A percentile compares a stretch with the other conserved stretches of the same genome.
phyloP scores from a whole-genome alignment of 1,140 invertebrate genomes.

The Periplaneta americana region DNA sequence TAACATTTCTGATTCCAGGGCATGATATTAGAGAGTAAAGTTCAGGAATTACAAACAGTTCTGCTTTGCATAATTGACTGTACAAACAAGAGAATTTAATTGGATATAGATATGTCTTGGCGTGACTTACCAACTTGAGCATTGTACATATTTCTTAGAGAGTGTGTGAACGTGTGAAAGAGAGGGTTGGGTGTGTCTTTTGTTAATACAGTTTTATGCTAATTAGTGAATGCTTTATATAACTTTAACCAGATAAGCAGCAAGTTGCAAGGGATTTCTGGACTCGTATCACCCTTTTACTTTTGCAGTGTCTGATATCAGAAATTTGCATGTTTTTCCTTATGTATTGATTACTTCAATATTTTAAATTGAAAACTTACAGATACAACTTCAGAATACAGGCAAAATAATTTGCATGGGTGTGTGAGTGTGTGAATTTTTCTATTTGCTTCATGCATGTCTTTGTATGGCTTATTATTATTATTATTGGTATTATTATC shows the following conservation, averaged over 20 bases:
- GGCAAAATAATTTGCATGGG: neutral
- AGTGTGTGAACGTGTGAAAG: neutral
- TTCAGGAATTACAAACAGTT: neutral
- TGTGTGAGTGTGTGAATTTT: neutral
- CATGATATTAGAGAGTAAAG: neutral
- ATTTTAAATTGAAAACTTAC: neutral
- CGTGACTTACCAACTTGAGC: neutral
- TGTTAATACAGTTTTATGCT: neutral
- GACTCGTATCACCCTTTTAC: slow-evolving; percentile 5
- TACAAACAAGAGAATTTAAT: neutral
- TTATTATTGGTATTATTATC: slow-evolving; percentile 2
- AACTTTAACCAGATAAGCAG: neutral
- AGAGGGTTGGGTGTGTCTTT: neutral
- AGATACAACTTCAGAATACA: neutral
- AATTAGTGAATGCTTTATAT: neutral
- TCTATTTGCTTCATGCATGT: neutral
- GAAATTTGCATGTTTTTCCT: neutral
- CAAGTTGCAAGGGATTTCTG: slow-evolving; percentile 19
- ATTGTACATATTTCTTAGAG: neutral
- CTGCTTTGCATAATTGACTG: neutral
- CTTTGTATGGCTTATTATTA: neutral
- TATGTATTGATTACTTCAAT: neutral
- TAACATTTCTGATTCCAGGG: neutral
- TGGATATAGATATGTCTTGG: neutral
- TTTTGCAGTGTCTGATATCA: neutral